Evolutionary conservation across 2,113 vertebrate genomes (phyloP), one percentile per base, ranked within the genome.

Genomic region (Halichoeres trimaculatus): DNA sequence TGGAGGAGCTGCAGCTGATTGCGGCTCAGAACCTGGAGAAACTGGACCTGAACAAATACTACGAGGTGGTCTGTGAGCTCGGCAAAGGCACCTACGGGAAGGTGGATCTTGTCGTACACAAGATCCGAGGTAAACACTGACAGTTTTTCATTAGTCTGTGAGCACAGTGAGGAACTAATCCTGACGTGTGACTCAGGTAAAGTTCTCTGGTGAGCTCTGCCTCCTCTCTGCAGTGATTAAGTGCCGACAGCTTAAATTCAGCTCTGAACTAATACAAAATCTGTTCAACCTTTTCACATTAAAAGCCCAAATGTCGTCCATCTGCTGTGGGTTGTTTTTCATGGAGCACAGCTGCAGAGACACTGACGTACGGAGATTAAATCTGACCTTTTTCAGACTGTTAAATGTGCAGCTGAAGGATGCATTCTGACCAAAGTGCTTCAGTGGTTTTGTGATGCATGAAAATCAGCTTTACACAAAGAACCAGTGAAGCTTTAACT

Each of bases 81-180:
- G 94, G 94, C 47, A 94, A 94, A 64, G 94, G 94, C 59, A 95
- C 94, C 70, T 95, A 95, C 8, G 94, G 94, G 36, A 94, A 94
- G 71, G 94, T 95, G 84, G 94, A 95, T 82, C 90, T 95, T 70
- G 94, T 94, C 30, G 89, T 95, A 58, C 94, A 95, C 79, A 94
- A 94, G 84, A 91, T 93, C 63, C 73, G 92, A 93, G 94, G 94
- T 95, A 45, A 17, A 7, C 17, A 45, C 17, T 45, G 17, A 7
- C 3, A 45, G 43, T 8, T 19, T 10, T 10, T 40, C 38, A 40
- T 40, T 11, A 13, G 2, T 40, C 30, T 30, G 3, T 30, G 30
- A 30, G 30, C 30, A 3, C 30, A 30, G 30, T 30, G 30, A 6
- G 6, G 6, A 30, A 3, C 30, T 30, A 30, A 30, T 30, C 30